Evolutionary conservation across 2,888 invertebrate species (phyloP), one percentile per base, ranked within the genome.

Genomic region (Chironomus tentans): DNA sequence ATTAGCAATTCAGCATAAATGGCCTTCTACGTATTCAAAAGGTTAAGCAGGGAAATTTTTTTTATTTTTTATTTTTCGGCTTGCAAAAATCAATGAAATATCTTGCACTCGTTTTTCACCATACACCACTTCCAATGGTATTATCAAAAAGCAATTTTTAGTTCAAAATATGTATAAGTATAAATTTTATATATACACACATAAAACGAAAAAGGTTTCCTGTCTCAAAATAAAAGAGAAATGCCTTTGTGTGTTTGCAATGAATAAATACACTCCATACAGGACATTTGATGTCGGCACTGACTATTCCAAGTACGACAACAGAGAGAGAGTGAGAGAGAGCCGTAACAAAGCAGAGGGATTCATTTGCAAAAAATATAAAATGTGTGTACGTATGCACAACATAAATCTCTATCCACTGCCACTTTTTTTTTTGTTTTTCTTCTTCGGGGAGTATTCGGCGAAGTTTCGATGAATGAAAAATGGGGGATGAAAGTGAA

Each of bases 91-190:
- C 65, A 65, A 65, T 65, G 21, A 65, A 65, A 65, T 24, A 18
- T 18, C 56, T 56, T 56, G 56, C 15, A 18, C 56, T 56, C 56
- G n/a, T 56, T 56, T 15, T 15, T 38, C 10, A 38, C 15, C 50
- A n/a, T 50, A n/a, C 50, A 50, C 50, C 15, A 13, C 15, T 50
- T 50, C 50, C 15, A 12, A 62, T 24, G 22, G 50, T 50, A 62
- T 73, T 73, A 73, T 73, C 73, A 73, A 73, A 73, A 73, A 73
- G 62, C 73, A 73, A 73, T 73, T 71, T n/a, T 71, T 46, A 21
- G 22, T 21, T 22, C 65, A 65, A 65, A 65, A 18, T 56, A 15
- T n/a, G 56, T 56, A 18, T 56, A 56, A 15, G 18, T 56, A 56
- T 15, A 56, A 56, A 15, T 56, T 56, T 18, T 15, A 56, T 56